Base-by-base conservation (phyloP, 2,797 vertebrate species). In the Phataginus tricuspis region DNA sequence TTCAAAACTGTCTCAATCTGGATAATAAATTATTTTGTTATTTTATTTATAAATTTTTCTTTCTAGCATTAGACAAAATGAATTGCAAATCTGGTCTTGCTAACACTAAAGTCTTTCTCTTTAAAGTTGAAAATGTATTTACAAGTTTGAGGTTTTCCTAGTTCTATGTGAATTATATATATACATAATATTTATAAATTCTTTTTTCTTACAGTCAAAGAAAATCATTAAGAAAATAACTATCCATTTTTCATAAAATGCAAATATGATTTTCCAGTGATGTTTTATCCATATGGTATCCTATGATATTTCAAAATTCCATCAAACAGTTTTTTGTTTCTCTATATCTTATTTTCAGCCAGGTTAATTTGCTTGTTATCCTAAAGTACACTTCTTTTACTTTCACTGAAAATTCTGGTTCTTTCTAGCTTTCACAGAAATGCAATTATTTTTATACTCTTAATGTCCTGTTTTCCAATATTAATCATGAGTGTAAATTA, bases 41-140 rank as follows among this genome's bases (percentile, higher is more conserved):
- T 72, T 51, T 82, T 39, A 64, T 49, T 79, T 86, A 27, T 31
- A 69, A 39, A 21, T 77, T 93, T 91, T 85, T 37, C 4, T 90
- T 88, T 91, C 72, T 6, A 78, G 16, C 4, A 29, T 64, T 79
- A 55, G 29, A 72, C 42, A 68, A 49, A 49, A 8, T 49, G 45
- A 84, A n/a, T 68, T 34, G n/a, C 6, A 82, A 64, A 87, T 75
- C 11, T 94, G 16, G 15, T 78, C 21, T 95, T 7, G 12, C 18
- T 16, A 51, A 51, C 13, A 75, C 27, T 77, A 49, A 61, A 61
- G 12, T 75, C 1, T 83, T 95, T 86, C 63, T 63, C 45, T 45
- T 90, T 79, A 75, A 86, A 93, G 80, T 94, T 94, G 66, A 96
- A 94, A 89, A 93, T 61, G 8, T 19, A 2, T 71, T 84, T 90